These are phyloP conservation scores for Drosophila carrolli DNA, from an alignment of 1,140 invertebrate genomes.

Conservation along the genomic window DNA sequence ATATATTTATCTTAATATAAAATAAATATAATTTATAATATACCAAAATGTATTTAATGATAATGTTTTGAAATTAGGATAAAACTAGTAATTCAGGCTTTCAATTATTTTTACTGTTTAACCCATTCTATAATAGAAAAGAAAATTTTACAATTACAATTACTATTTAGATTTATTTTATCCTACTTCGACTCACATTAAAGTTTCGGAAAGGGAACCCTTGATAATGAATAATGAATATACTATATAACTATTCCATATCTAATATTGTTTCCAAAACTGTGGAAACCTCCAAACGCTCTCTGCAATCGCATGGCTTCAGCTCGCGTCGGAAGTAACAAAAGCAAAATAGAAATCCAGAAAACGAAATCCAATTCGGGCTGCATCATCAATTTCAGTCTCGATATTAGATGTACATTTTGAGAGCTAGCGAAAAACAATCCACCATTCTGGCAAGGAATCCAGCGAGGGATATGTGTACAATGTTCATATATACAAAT, in stretches of 20 bases:
- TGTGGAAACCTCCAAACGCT: constrained; percentile 20
- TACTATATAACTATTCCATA: background rate
- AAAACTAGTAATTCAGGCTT: too few relatives aligned
- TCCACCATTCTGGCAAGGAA: constrained; percentile 8
- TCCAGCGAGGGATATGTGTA: background rate
- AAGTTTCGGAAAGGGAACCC: too few relatives aligned
- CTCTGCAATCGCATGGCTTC: constrained; percentile 25
- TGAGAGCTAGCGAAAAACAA: constrained; percentile 28
- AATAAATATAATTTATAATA: too few relatives aligned
- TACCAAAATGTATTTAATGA: too few relatives aligned
- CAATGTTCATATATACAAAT: constrained; percentile 4
- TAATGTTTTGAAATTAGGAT: too few relatives aligned
- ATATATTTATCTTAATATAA: too few relatives aligned
- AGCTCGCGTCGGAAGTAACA: constrained; percentile 20
- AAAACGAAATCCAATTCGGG: constrained; percentile 65
- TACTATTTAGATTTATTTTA: too few relatives aligned
- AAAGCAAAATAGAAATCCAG: constrained; percentile 45
- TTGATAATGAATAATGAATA: too few relatives aligned
- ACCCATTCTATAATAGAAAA: too few relatives aligned
- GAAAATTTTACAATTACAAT: too few relatives aligned
- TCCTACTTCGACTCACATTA: too few relatives aligned
- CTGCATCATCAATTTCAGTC: constrained; percentile 68
- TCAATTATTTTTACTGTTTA: too few relatives aligned
- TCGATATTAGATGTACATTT: constrained; percentile 38
- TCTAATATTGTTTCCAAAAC: constrained; percentile 17